These are phyloP conservation scores for Circaetus gallicus DNA, from an alignment of 2,113 vertebrate species.

Conservation along the genomic window DNA sequence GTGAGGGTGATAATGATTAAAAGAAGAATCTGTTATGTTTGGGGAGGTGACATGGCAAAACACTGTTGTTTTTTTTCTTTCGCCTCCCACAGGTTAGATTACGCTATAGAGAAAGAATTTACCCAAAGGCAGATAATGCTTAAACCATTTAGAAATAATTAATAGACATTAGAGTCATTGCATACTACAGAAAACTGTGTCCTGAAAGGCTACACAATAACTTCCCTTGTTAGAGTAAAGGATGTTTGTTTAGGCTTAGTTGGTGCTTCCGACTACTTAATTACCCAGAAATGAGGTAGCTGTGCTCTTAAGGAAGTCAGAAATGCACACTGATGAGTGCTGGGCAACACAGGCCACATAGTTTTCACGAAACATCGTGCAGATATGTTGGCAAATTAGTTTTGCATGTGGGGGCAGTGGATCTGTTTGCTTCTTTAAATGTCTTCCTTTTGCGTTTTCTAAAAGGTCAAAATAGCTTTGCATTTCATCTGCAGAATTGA, in stretches of 20 bases:
- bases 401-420: background rate
- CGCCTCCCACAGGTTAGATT: conserved; percentile 23
- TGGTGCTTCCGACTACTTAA: background rate
- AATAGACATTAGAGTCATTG: conserved; percentile 24
- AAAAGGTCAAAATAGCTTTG: background rate
- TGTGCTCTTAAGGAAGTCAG: background rate
- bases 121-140: conserved; percentile 34
- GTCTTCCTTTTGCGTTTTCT: background rate
- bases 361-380: background rate
- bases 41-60: background rate
- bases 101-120: conserved; percentile 36
- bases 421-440: background rate
- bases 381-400: background rate
- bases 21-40: background rate
- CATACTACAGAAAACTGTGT: background rate
- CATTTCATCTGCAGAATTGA: background rate
- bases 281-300: conserved; percentile 17
- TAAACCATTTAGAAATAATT: conserved; percentile 60
- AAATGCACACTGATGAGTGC: background rate
- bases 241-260: conserved; percentile 52
- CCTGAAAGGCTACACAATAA: conserved; percentile 32
- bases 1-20: background rate
- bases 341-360: background rate
- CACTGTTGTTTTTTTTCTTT: background rate
- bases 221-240: conserved; percentile 34